These are phyloP conservation scores for Cephus runcator DNA, from an alignment of 2,888 invertebrate species.

Conservation along the genomic window DNA sequence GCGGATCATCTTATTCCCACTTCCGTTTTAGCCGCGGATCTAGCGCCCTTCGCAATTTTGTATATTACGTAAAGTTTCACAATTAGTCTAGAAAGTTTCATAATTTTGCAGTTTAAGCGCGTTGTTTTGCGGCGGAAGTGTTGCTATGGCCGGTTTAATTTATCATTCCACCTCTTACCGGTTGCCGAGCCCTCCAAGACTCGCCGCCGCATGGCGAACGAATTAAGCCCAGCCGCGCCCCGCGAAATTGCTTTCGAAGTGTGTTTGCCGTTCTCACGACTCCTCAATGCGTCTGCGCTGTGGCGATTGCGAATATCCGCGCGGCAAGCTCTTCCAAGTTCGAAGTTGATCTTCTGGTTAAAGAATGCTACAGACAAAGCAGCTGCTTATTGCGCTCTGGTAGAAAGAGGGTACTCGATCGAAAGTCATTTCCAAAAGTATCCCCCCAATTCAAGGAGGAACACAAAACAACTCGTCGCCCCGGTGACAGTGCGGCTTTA, in stretches of 20 bases:
- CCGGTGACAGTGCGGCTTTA: background rate
- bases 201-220: background rate
- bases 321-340: background rate
- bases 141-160: conserved; percentile 49
- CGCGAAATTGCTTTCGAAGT: conserved; percentile 21
- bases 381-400: background rate
- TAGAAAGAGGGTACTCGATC: background rate
- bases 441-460: background rate
- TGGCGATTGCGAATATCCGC: background rate
- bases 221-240: conserved; percentile 17
- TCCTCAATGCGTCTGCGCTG: background rate
- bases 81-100: conserved; percentile 62
- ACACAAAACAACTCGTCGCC: background rate
- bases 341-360: background rate
- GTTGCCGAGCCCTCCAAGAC: background rate
- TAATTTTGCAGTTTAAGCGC: conserved; percentile 55
- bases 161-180: conserved; percentile 49
- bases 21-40: conserved; percentile 12
- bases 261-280: conserved; percentile 13
- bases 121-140: conserved; percentile 53
- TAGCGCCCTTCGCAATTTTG: conserved; percentile 41
- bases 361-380: background rate
- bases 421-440: background rate
- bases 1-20: conserved; percentile 21
- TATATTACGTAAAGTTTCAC: conserved; percentile 54